These are phyloP conservation scores for Dunckerocampus dactyliophorus DNA, from an alignment of 2,113 vertebrate genomes.

Conservation along the genomic window DNA sequence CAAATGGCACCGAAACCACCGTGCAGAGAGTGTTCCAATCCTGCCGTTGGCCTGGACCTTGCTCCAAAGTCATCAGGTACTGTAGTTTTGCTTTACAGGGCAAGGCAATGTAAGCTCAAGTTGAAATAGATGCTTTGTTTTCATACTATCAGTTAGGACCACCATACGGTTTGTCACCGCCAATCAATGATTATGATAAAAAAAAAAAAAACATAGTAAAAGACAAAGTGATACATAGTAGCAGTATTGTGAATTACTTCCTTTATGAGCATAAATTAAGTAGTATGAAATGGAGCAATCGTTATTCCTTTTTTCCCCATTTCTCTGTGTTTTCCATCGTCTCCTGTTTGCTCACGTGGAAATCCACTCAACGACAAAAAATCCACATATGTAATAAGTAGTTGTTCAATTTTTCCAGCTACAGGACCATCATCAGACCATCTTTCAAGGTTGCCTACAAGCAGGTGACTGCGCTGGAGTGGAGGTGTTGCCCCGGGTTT, in stretches of 20 bases:
- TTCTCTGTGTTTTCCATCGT: background rate
- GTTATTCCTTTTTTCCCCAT: background rate
- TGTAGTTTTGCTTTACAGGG: background rate
- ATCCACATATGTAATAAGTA: background rate
- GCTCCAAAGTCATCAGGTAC: constrained; percentile 90
- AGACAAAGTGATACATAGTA: too few relatives aligned
- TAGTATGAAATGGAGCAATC: background rate
- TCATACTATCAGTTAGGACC: too few relatives aligned
- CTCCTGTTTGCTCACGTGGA: background rate
- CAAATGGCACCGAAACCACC: constrained; percentile 88
- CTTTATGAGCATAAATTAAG: too few relatives aligned
- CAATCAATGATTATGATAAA: too few relatives aligned
- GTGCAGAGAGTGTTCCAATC: constrained; percentile 91
- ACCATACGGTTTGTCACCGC: too few relatives aligned
- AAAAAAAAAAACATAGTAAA: too few relatives aligned
- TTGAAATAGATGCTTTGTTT: too few relatives aligned
- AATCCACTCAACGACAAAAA: background rate
- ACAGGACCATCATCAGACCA: constrained; percentile 90
- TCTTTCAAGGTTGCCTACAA: constrained; percentile 86
- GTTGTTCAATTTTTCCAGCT: constrained; percentile 74
- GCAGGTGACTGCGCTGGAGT: constrained; percentile 85
- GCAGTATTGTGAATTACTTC: too few relatives aligned
- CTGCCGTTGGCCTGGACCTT: constrained; percentile 92
- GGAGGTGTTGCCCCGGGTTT: constrained; percentile 92
- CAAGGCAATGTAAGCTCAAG: background rate